Base-by-base conservation (phyloP, 2,797 vertebrate genomes). In the Sebastes kiyomatsui region DNA sequence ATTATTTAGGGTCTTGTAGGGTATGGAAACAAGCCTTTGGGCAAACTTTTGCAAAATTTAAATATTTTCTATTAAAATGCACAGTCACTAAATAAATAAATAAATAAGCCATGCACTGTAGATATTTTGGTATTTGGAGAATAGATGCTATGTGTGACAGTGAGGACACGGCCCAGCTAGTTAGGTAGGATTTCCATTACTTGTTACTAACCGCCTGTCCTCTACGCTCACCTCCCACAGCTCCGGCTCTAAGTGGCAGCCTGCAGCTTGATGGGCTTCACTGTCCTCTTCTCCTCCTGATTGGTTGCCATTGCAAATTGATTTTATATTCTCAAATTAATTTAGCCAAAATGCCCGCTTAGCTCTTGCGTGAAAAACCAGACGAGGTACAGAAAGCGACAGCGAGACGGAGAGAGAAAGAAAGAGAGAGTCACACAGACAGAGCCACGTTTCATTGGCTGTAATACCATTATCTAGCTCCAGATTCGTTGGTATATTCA, bases 261-360 rank as follows among this genome's bases (percentile, higher is more conserved):
- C 81, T 67, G 27, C 64, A 70, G 82, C 65, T 62, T 59, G 65
- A 85, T 28, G 54, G 78, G 54, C 83, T 75, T 59, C 58, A 56
- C 42, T 25, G 62, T 72, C 86, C 32, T 74, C 65, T 66, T 74
- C 67, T 81, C 22, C 66, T 79, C 6, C 7, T 76, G 74, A 93
- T 87, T 88, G 87, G 84, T 81, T 90, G 87, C 79, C 25, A 27
- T 74, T 87, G 88, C 84, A 90, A 93, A 93, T 69, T 54, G 72
- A 71, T 92, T 87, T 83, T 67, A 85, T 82, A 89, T 84, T 83
- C 73, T 73, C 60, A 87, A 83, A 93, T 87, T 88, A 78, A 93
- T 93, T 91, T 86, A 66, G 79, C 52, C 69, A 71, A 92, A 88
- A 86, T 71, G 70, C 76, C 80, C 56, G 30, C 72, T 82, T 81